Evolutionary conservation across 2,888 invertebrate genomes (phyloP), one percentile per base, ranked within the genome.

Genomic region (Tethea ocularis): DNA sequence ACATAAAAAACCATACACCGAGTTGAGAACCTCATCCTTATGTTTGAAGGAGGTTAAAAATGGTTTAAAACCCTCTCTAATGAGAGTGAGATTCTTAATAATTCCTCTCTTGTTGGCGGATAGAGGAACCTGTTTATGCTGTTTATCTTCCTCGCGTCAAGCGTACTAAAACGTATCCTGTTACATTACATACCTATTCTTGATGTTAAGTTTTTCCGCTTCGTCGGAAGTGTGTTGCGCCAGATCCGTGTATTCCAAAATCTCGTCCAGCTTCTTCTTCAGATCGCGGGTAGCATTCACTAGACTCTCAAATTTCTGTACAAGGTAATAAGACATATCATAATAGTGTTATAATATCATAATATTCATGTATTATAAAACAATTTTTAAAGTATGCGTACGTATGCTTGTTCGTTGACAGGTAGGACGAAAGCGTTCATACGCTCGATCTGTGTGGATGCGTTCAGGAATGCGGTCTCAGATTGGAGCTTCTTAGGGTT

Each of bases 351-450:
- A 3, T 33, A 13, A 33, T 29, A 7, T 29, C 8, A 29, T 8
- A 8, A 29, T 6, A 29, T 29, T 5, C 8, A 29, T 1, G 29
- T n/a, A n/a, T n/a, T n/a, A n/a, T n/a, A n/a, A n/a, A n/a, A n/a
- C n/a, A n/a, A n/a, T n/a, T n/a, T n/a, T n/a, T n/a, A 56, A 15
- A 51, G 17, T 11, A n/a, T 3, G 17, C 29, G 23, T 77, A 87
- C 84, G 88, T 93, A 78, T 66, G 93, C 92, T 78, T 96, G 94
- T 57, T 93, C 82, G 61, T 95, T 94, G 6, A 97, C 95, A 0
- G 97, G 97, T 23, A 94, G 80, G 22, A 96, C 95, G 67, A 96
- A 95, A 0, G 94, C 86, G 51, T 94, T 93, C 84, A 97, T 95
- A 55, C 95, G 94, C 3, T 94, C 94, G 5, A 96, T 88, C 22